Percentiles rank a stretch among this genome's conserved stretches.
These are phyloP conservation scores for Choristoneura rosaceana DNA, from an alignment of 2,888 invertebrate species.

Conservation along the genomic window DNA sequence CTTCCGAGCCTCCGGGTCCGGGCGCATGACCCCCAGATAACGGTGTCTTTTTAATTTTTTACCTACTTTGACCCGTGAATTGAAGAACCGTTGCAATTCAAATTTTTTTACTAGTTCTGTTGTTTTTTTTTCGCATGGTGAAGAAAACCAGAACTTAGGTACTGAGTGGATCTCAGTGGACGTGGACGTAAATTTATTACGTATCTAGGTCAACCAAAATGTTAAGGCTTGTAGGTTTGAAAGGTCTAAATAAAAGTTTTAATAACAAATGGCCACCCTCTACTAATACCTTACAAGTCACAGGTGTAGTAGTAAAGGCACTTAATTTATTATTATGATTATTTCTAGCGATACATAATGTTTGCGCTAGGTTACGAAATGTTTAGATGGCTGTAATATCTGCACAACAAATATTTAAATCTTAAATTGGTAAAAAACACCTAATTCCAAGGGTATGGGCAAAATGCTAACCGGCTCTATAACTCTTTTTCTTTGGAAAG, in stretches of 20 bases:
- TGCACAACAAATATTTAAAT: background rate
- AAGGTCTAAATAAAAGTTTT: background rate
- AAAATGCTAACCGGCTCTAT: slow-evolving; percentile 9
- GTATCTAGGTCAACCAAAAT: background rate
- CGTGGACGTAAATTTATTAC: background rate
- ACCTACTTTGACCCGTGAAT: slow-evolving; percentile 47
- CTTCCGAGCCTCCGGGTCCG: slow-evolving; percentile 61
- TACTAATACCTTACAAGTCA: background rate
- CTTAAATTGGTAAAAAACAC: too few species aligned
- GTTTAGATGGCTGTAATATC: slow-evolving; percentile 20
- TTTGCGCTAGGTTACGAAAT: slow-evolving; percentile 8
- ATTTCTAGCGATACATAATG: background rate
- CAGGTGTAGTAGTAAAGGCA: background rate
- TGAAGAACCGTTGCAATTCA: slow-evolving; percentile 60
- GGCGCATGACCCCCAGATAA: slow-evolving; percentile 62
- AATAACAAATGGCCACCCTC: background rate
- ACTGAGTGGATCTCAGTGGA: background rate
- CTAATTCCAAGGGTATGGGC: background rate
- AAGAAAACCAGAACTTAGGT: background rate
- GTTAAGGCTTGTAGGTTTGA: background rate
- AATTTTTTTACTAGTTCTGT: background rate
- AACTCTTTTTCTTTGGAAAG: background rate
- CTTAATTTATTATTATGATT: background rate
- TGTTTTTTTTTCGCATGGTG: background rate
- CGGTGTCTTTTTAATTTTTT: slow-evolving; percentile 59